Evolutionary conservation across 1,140 invertebrate genomes (phyloP).

Genomic region (Meloidogyne hapla): DNA sequence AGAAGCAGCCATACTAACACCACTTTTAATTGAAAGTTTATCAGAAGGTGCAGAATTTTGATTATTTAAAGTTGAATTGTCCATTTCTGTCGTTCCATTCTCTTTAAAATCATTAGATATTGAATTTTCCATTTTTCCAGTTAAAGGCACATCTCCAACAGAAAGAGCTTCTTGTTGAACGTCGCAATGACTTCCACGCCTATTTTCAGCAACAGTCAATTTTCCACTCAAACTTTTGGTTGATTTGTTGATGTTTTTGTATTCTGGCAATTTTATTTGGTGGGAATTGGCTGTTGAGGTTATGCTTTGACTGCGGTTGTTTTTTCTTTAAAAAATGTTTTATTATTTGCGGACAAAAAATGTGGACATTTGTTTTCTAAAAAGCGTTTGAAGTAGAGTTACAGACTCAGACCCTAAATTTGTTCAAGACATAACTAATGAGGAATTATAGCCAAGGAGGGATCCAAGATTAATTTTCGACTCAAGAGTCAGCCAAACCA

Average conservation of each 20-base stretch:
- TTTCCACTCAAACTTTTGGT: constrained; percentile 17
- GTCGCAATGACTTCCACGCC: not conserved
- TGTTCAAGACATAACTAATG: too few relatives aligned
- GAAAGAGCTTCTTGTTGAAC: not conserved
- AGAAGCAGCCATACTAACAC: constrained; percentile 21
- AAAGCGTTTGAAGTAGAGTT: too few relatives aligned
- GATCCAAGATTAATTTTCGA: too few relatives aligned
- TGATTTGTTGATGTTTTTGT: not conserved
- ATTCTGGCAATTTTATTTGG: not conserved
- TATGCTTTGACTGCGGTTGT: not conserved
- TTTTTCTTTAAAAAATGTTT: not conserved
- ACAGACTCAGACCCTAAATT: too few relatives aligned
- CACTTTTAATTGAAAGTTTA: constrained; percentile 23
- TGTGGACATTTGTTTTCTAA: too few relatives aligned
- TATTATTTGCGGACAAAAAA: too few relatives aligned
- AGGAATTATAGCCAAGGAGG: too few relatives aligned
- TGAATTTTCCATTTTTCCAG: constrained; percentile 6
- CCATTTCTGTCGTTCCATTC: not conserved
- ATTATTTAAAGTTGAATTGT: too few relatives aligned
- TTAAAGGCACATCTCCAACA: not conserved
- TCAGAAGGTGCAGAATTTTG: not conserved
- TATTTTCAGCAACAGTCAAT: not conserved
- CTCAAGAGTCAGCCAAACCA: too few relatives aligned
- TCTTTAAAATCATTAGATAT: not conserved
- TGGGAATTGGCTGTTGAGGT: not conserved